A percentile compares a stretch with the other conserved stretches of the same genome.
These are phyloP conservation scores for Fregetta grallaria DNA, from an alignment of 2,113 vertebrate species.

Conservation along the genomic window DNA sequence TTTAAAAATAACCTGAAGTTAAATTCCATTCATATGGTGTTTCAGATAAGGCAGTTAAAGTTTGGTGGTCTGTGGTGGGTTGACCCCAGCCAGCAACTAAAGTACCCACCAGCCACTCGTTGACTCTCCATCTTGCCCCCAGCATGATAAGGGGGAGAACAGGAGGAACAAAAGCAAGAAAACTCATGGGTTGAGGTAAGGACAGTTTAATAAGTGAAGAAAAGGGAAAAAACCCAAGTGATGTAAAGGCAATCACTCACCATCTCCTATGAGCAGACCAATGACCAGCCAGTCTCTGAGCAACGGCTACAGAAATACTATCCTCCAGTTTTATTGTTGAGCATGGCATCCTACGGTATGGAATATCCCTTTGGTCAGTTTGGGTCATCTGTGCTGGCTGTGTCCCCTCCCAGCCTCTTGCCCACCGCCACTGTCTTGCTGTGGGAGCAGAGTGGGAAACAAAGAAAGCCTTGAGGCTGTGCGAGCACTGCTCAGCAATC, in stretches of 20 bases:
- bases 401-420: not conserved
- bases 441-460: not conserved
- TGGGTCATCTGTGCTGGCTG: not conserved
- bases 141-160: not conserved
- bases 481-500: not conserved
- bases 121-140: not conserved
- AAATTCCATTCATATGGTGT: not conserved
- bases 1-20: not conserved
- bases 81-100: not conserved
- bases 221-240: not conserved
- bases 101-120: not conserved
- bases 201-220: not conserved
- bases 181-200: not conserved
- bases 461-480: not conserved
- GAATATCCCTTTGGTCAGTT: not conserved
- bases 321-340: not conserved
- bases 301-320: not conserved
- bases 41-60: not conserved
- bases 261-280: not conserved
- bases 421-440: rapidly evolving
- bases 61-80: not conserved
- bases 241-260: not conserved
- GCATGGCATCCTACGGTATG: not conserved
- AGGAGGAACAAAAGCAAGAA: not conserved
- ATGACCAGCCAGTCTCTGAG: not conserved